phyloP scores from a whole-genome alignment of 2,113 vertebrate species.

The Petroica traversi region DNA sequence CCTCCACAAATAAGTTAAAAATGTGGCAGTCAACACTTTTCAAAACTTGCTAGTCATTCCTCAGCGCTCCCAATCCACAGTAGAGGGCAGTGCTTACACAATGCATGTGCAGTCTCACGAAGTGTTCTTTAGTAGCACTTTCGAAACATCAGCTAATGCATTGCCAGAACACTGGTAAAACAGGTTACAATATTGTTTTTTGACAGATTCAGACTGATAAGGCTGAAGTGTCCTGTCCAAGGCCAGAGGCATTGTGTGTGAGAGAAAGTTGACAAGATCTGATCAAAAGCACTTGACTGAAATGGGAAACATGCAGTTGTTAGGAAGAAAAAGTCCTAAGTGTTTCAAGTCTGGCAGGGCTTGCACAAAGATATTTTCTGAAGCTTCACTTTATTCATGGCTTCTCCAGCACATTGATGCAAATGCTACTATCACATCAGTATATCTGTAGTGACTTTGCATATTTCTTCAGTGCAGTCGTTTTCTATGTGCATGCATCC shows the following conservation, averaged over 20 bases:
- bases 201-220: background rate
- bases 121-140: background rate
- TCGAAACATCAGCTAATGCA: background rate
- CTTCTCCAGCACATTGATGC: background rate
- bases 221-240: background rate
- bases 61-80: background rate
- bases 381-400: background rate
- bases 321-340: background rate
- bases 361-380: background rate
- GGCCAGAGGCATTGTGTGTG: background rate
- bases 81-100: constrained; percentile 53
- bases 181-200: background rate
- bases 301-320: background rate
- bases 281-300: background rate
- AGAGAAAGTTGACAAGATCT: background rate
- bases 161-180: background rate
- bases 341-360: background rate
- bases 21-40: background rate
- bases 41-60: background rate
- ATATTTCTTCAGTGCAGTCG: background rate
- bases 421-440: background rate
- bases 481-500: background rate
- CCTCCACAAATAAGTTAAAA: background rate
- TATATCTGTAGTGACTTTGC: background rate
- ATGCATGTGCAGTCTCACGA: background rate